A percentile compares a stretch with the other conserved stretches of the same genome.
These are phyloP conservation scores for Xiphorhynchus elegans DNA, from an alignment of 2,113 vertebrate genomes.

Conservation along the genomic window DNA sequence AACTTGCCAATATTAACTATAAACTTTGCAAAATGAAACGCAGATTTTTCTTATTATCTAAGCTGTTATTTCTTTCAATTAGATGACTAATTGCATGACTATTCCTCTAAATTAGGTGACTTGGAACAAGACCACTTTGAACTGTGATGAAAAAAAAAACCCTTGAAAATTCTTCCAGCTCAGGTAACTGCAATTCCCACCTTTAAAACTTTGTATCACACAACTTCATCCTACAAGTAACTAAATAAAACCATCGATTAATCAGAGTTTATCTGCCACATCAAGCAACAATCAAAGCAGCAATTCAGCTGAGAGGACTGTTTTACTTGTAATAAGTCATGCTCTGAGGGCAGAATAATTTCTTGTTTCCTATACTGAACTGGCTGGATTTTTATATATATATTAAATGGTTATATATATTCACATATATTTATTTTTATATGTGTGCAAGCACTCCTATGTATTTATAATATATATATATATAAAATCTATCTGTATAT, in stretches of 20 bases:
- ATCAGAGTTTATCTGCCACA: neutral
- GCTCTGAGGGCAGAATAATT: neutral
- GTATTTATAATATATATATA: neutral
- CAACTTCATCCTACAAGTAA: neutral
- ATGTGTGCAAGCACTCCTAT: fast-evolving
- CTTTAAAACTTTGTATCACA: neutral
- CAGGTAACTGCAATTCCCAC: neutral
- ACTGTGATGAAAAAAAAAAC: neutral
- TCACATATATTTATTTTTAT: neutral
- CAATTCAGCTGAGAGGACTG: neutral
- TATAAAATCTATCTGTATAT: neutral
- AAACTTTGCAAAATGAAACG: neutral
- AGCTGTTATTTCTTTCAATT: slow-evolving; percentile 7
- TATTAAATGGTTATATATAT: neutral
- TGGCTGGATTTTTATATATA: neutral
- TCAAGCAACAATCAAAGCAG: neutral
- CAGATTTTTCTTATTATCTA: slow-evolving; percentile 3
- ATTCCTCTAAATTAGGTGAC: neutral
- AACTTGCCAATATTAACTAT: neutral
- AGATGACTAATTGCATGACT: slow-evolving; percentile 26
- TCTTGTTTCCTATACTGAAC: neutral
- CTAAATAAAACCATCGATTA: neutral
- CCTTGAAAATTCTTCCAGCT: neutral
- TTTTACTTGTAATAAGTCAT: neutral
- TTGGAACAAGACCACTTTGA: neutral